Evolutionary conservation across 2,888 invertebrate genomes (phyloP), one percentile per base, ranked within the genome.

Genomic region (Trilocha varians): DNA sequence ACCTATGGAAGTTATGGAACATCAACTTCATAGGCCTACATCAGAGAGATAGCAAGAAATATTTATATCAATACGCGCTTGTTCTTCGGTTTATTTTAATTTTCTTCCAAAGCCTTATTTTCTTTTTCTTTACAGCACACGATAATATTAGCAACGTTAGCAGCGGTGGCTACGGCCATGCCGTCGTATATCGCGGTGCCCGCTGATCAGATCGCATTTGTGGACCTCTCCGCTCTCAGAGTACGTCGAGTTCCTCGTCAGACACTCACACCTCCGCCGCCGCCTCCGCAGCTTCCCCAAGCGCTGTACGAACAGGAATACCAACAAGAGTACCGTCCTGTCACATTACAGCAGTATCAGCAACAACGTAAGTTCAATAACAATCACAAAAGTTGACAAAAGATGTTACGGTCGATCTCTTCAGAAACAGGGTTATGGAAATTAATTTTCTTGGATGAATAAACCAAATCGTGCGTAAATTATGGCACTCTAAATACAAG

Each of bases 181-280:
- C 88, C 88, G 0, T 87, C 88, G 11, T 89, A 87, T 76, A 87
- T 89, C 48, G 89, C 89, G 13, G 88, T 89, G 14, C 89, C 89
- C 0, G 84, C 89, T 2, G 89, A 89, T 53, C 88, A 88, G 59
- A 80, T 89, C 46, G 87, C 89, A 39, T 84, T 89, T 59, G 71
- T 89, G 50, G 88, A 89, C 57, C 70, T 89, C 34, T 76, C 77
- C 14, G 78, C 79, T 1, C 37, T 82, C 43, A 63, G 65, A 50
- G 56, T 77, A 46, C 58, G 76, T 2, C 52, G 80, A 5, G 73
- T 79, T n/a, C 79, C 82, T 0, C 49, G 83, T 15, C 80, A 79
- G 57, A 73, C 74, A 1, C 65, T 79, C 25, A 48, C 65, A 1
- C 74, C 72, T 4, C 79, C 78, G 40, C 71, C 70, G 34, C 68